phyloP scores from a whole-genome alignment of 2,113 vertebrate species.

The Casuarius casuarius region DNA sequence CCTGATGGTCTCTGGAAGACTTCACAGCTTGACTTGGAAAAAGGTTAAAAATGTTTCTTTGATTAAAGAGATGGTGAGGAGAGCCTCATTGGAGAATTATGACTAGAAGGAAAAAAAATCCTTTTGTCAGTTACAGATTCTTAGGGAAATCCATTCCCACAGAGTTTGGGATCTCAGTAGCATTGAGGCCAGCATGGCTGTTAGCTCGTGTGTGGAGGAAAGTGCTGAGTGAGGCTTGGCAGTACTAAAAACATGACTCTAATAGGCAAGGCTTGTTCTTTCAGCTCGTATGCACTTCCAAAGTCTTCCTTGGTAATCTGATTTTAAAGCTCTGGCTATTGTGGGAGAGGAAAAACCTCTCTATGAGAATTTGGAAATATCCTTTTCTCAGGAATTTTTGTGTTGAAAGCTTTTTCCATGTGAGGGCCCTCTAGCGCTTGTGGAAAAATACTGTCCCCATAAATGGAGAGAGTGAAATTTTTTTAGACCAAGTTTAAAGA shows the following conservation, averaged over 20 bases:
- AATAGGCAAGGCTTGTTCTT: background rate
- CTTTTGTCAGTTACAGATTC: background rate
- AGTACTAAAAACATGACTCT: background rate
- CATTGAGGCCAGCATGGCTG: background rate
- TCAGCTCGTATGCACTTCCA: background rate
- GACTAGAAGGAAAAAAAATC: background rate
- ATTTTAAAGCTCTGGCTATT: background rate
- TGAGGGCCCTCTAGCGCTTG: background rate
- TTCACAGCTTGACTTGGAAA: background rate
- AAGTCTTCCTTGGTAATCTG: background rate
- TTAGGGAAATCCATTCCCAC: background rate
- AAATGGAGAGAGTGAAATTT: background rate
- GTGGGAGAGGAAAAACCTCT: background rate
- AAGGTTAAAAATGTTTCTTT: background rate
- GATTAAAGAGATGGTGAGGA: background rate
- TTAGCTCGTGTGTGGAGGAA: background rate
- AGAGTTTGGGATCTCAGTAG: background rate
- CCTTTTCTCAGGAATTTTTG: background rate
- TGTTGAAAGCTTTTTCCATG: background rate
- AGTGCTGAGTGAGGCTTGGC: background rate
- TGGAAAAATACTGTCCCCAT: background rate
- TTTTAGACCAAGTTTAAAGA: background rate
- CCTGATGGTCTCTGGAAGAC: background rate
- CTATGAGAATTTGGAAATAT: background rate
- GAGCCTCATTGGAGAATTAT: background rate